Evolutionary conservation across 2,113 vertebrate species (phyloP), one percentile per base, ranked within the genome.

Genomic region (Tachysurus fulvidraco): DNA sequence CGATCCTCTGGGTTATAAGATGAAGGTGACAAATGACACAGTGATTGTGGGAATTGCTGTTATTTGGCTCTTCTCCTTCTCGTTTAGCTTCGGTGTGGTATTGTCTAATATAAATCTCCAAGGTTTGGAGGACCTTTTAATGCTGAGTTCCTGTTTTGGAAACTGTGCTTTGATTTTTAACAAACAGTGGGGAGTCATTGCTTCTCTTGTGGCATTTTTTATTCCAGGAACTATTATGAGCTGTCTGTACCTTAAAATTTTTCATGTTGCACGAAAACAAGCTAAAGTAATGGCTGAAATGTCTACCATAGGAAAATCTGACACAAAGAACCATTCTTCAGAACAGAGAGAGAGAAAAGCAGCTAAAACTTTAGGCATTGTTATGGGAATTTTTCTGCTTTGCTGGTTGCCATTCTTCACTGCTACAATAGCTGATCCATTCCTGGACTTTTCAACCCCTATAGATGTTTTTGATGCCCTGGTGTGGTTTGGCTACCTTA

Each of bases 401-500:
- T 89, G 89, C 14, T 89, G 89, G 89, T 30, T 89, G 57, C 89
- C 89, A 5, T 84, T 60, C 62, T 88, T 88, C 54, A 88, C 64
- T 23, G 16, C 41, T 14, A 84, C 81, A 17, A 14, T 55, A 65
- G 10, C 80, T 3, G 87, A 86, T 19, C 85, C 87, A 25, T 88
- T 88, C 28, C 44, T 86, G 1, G 41, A 85, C 44, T 90, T 88
- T 50, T 52, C 65, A 16, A 90, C 81, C 0, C 87, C 89, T 36
- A 9, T 14, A 36, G 80, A 81, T 73, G 83, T 89, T 80, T 88
- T 85, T 74, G 83, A 88, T 9, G 84, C 57, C 69, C 28, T 89
- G 52, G 41, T 88, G 13, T 89, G 89, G 89, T 89, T 89, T 67
- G 89, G 80, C 1, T 89, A 88, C 54, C 69, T 89, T 13, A 89